Evolutionary conservation across 2,888 invertebrate species (phyloP).

Genomic region (Chloromyia formosa): DNA sequence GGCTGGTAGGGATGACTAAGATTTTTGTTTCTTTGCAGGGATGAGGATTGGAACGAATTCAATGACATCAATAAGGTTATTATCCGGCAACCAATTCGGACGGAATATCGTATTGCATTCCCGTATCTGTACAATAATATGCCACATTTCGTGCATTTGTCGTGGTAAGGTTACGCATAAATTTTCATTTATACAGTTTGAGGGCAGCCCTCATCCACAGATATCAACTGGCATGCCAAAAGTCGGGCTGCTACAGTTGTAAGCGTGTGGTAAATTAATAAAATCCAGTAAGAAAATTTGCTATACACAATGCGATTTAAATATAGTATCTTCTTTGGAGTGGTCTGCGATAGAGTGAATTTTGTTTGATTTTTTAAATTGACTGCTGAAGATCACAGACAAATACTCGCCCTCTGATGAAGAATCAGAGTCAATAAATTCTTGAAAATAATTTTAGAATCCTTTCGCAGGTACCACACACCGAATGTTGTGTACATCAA

Average conservation of each 20-base stretch:
- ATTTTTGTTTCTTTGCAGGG: slow-evolving; percentile 67
- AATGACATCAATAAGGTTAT: slow-evolving; percentile 99
- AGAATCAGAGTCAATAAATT: neutral
- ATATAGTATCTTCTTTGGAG: slow-evolving; percentile 65
- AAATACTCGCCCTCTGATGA: slow-evolving; percentile 50
- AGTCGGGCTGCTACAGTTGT: slow-evolving; percentile 31
- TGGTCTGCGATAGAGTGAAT: slow-evolving; percentile 66
- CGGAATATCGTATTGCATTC: slow-evolving; percentile 99
- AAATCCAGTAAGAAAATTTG: slow-evolving; percentile 63
- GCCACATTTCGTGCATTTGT: slow-evolving; percentile 97
- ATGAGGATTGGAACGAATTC: slow-evolving; percentile 99
- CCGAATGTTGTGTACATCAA: slow-evolving; percentile 99
- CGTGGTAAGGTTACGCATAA: slow-evolving; percentile 82
- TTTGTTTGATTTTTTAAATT: slow-evolving; percentile 49
- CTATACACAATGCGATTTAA: slow-evolving; percentile 69
- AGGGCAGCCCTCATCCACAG: slow-evolving; percentile 47
- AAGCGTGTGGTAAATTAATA: slow-evolving; percentile 56
- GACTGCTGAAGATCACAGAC: slow-evolving; percentile 70
- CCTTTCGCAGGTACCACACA: slow-evolving; percentile 87
- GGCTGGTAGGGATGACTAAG: neutral
- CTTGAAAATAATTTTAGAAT: neutral
- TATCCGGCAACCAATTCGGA: slow-evolving; percentile 96
- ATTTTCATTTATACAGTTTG: neutral
- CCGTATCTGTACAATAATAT: slow-evolving; percentile 99
- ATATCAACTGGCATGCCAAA: slow-evolving; percentile 20